These are phyloP conservation scores for Apamea monoglypha DNA, from an alignment of 2,888 invertebrate genomes.

Conservation along the genomic window DNA sequence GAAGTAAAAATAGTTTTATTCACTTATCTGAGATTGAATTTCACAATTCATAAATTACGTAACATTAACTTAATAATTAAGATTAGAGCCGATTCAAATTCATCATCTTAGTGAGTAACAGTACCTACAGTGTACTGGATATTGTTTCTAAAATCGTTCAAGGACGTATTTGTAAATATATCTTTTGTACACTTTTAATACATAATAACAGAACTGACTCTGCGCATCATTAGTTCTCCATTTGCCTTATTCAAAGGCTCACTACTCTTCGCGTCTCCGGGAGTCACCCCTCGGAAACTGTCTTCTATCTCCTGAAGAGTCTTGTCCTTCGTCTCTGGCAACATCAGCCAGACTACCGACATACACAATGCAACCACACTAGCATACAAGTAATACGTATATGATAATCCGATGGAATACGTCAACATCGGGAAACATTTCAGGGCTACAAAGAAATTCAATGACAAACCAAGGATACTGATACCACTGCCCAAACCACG, in stretches of 20 bases:
- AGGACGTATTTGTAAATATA: neutral
- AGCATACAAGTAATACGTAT: slow-evolving; percentile 91
- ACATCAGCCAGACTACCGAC: slow-evolving; percentile 88
- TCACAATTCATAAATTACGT: slow-evolving; percentile 57
- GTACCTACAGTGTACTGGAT: slow-evolving; percentile 6
- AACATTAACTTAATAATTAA: slow-evolving; percentile 49
- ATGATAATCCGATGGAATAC: slow-evolving; percentile 85
- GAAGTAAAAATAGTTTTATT: slow-evolving; percentile 55
- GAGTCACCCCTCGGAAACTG: slow-evolving; percentile 80
- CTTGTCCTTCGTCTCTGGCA: slow-evolving; percentile 93
- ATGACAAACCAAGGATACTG: slow-evolving; percentile 91
- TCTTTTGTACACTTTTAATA: slow-evolving; percentile 71
- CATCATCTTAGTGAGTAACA: slow-evolving; percentile 12
- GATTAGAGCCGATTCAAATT: slow-evolving; percentile 22
- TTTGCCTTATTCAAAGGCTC: slow-evolving; percentile 77
- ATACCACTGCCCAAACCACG: slow-evolving; percentile 92
- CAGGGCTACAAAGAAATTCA: slow-evolving; percentile 92
- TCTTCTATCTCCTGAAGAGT: slow-evolving; percentile 92
- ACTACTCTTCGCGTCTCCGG: slow-evolving; percentile 73
- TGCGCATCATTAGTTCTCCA: slow-evolving; percentile 74
- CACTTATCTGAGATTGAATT: slow-evolving; percentile 57
- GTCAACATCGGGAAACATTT: slow-evolving; percentile 92
- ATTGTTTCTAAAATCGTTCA: neutral
- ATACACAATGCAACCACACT: slow-evolving; percentile 89
- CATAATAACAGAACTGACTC: slow-evolving; percentile 84